Conservation (phyloP, 2,113 vertebrate species). For the Danionella cerebrum region DNA sequence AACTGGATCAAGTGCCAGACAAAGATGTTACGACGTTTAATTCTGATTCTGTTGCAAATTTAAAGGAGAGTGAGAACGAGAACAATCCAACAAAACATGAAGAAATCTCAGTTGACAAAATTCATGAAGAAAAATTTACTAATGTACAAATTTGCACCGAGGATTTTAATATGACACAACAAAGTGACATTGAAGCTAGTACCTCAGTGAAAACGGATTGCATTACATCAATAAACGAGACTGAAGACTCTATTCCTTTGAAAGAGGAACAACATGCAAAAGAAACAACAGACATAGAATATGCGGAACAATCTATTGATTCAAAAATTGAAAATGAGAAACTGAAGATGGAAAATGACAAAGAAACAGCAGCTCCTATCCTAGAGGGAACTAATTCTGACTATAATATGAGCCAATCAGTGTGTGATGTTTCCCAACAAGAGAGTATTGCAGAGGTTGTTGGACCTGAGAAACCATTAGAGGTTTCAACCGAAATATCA, state of each 20-base stretch:
- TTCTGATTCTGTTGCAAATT: too few species aligned
- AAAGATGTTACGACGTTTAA: too few species aligned
- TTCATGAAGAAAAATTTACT: background rate
- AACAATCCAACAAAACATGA: slow-evolving; percentile 12
- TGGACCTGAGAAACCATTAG: slow-evolving; percentile 3
- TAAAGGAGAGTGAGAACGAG: too few species aligned
- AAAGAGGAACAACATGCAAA: too few species aligned
- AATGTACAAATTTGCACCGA: background rate
- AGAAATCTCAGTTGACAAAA: slow-evolving; percentile 2
- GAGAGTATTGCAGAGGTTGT: slow-evolving; percentile 2
- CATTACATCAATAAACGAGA: background rate
- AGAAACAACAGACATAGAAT: too few species aligned
- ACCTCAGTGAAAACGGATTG: background rate
- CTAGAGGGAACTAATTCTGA: background rate
- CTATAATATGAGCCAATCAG: background rate
- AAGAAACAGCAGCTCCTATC: slow-evolving; percentile 1
- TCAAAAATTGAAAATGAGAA: background rate
- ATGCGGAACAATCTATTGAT: too few species aligned
- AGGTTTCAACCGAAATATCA: slow-evolving; percentile 1
- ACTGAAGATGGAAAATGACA: background rate
- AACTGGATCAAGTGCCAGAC: too few species aligned
- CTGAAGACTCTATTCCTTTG: background rate
- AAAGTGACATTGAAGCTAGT: background rate
- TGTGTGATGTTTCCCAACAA: too few species aligned
- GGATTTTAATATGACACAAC: background rate